Conservation (phyloP, 2,113 vertebrate species). For the Syngnathus typhle region DNA sequence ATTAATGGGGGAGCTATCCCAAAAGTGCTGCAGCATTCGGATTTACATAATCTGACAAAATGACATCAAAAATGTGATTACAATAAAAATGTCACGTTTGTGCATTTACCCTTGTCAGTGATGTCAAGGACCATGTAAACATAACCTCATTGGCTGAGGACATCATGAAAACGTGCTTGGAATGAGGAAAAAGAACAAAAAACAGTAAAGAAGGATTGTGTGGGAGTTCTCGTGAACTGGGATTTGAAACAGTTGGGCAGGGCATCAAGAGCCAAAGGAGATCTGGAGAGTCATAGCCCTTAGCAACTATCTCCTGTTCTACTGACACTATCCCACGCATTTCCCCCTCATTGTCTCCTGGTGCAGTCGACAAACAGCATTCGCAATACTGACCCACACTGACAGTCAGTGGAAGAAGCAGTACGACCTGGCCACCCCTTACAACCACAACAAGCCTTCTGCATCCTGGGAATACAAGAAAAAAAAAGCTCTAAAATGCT, state of each 20-base stretch:
- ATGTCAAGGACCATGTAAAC: background rate
- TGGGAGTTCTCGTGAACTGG: slow-evolving; percentile 24
- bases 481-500: background rate
- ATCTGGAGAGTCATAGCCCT: slow-evolving; percentile 26
- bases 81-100: background rate
- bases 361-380: slow-evolving; percentile 46
- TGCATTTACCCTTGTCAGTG: background rate
- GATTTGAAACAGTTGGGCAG: slow-evolving; percentile 13
- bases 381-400: slow-evolving; percentile 53
- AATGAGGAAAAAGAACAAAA: slow-evolving; percentile 35
- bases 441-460: slow-evolving; percentile 41
- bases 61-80: background rate
- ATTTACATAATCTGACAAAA: slow-evolving; percentile 1
- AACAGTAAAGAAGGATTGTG: slow-evolving; percentile 17
- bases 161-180: slow-evolving; percentile 6
- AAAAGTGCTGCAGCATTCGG: background rate
- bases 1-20: background rate
- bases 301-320: slow-evolving; percentile 56
- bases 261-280: slow-evolving; percentile 16
- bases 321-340: slow-evolving; percentile 44
- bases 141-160: background rate
- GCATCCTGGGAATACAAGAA: background rate
- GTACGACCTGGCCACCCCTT: slow-evolving; percentile 39
- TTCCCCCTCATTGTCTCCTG: slow-evolving; percentile 42
- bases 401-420: slow-evolving; percentile 33